phyloP scores from a whole-genome alignment of 2,888 invertebrate species.

The Diadegma fenestrale region DNA sequence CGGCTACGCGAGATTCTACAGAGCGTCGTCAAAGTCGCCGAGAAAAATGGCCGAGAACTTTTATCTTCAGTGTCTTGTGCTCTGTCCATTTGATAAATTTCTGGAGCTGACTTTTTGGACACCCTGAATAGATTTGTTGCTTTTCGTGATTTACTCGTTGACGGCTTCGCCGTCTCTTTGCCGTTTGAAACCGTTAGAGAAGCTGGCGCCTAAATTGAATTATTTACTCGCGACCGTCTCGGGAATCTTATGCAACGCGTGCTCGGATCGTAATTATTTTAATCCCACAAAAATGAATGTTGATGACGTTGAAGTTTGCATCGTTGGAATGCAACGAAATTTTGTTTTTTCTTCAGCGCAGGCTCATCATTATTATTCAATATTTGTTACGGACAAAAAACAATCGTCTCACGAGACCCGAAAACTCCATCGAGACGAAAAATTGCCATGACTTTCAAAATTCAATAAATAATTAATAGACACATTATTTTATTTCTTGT shows the following conservation, averaged over 20 bases:
- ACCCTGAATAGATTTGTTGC: not conserved
- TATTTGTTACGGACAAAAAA: too few relatives aligned
- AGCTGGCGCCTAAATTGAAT: not conserved
- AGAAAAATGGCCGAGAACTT: not conserved
- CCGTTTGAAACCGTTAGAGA: conserved; percentile 7
- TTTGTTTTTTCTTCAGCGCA: too few relatives aligned
- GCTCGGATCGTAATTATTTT: not conserved
- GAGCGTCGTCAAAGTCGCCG: not conserved
- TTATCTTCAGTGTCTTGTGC: not conserved
- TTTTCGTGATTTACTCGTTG: not conserved
- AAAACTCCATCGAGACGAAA: too few relatives aligned
- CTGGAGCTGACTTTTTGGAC: not conserved
- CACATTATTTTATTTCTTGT: not conserved
- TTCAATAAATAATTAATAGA: too few relatives aligned
- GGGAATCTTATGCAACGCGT: not conserved
- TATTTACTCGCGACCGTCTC: conserved; percentile 4
- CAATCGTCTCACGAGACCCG: too few relatives aligned
- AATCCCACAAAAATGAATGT: not conserved
- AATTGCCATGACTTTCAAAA: too few relatives aligned
- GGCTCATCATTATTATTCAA: too few relatives aligned
- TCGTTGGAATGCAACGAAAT: too few relatives aligned
- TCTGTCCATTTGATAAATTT: not conserved
- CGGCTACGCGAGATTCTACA: not conserved
- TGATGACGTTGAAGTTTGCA: too few relatives aligned
- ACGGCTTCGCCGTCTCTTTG: conserved; percentile 6